Evolutionary conservation across 2,888 invertebrate species (phyloP).

Genomic region (Dorcus parallelipipedus): DNA sequence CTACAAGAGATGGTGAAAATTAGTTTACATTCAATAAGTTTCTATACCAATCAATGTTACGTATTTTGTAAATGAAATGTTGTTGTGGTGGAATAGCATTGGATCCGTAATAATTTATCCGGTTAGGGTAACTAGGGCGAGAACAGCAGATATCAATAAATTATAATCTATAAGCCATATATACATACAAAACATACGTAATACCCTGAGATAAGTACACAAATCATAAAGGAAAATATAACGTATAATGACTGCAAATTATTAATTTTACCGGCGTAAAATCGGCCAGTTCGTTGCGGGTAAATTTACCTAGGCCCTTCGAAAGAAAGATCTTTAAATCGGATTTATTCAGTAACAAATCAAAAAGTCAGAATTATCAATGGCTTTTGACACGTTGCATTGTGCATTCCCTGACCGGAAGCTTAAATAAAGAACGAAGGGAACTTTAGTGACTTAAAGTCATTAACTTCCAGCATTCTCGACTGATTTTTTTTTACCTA

Average conservation of each 20-base stretch:
- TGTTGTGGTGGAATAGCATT: conserved; percentile 18
- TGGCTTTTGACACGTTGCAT: neutral
- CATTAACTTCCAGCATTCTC: neutral
- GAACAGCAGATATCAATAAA: conserved; percentile 6
- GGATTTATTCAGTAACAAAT: neutral
- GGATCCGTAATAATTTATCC: conserved; percentile 18
- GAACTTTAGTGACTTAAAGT: neutral
- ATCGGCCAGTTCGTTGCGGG: neutral
- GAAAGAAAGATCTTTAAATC: neutral
- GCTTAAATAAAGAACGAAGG: neutral
- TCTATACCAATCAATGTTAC: too few species aligned
- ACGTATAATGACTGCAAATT: conserved; percentile 2
- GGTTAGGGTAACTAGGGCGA: conserved; percentile 21
- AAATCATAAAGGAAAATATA: neutral
- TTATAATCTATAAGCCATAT: conserved; percentile 4
- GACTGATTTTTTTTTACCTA: neutral
- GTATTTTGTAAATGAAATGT: too few species aligned
- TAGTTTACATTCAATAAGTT: too few species aligned
- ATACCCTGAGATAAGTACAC: conserved; percentile 3
- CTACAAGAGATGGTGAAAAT: too few species aligned
- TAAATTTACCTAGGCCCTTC: neutral
- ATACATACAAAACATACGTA: conserved; percentile 5
- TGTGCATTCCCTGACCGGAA: neutral
- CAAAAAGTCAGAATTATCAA: neutral
- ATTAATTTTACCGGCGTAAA: neutral